Evolutionary conservation across 2,113 vertebrate genomes (phyloP).

Genomic region (Casuarius casuarius): DNA sequence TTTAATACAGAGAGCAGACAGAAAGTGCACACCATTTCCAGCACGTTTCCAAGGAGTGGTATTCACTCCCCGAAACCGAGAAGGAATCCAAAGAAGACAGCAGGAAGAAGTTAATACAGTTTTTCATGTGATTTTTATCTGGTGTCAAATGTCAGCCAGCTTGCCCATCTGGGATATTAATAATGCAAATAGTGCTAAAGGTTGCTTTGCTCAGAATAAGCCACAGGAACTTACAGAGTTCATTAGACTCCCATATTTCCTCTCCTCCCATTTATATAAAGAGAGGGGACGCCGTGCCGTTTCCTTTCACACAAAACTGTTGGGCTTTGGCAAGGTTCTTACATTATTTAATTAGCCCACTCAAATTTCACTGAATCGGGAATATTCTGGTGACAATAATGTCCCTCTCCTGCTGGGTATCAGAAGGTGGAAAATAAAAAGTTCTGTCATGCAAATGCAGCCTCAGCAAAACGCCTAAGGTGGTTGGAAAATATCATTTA

Average conservation of each 20-base stretch:
- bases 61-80: background rate
- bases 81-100: slow-evolving; percentile 31
- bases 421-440: slow-evolving; percentile 60
- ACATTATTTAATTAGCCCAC: slow-evolving; percentile 70
- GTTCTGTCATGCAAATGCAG: slow-evolving; percentile 52
- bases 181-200: slow-evolving; percentile 61
- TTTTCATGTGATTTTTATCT: slow-evolving; percentile 29
- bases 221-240: slow-evolving; percentile 50
- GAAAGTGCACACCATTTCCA: background rate
- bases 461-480: slow-evolving; percentile 47
- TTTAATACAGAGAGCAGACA: background rate
- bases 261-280: slow-evolving; percentile 35
- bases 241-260: slow-evolving; percentile 56
- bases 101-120: slow-evolving; percentile 39
- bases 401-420: slow-evolving; percentile 61
- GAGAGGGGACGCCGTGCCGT: background rate
- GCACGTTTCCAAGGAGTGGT: background rate
- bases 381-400: slow-evolving; percentile 66
- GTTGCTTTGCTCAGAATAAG: slow-evolving; percentile 48
- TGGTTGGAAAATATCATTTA: slow-evolving; percentile 39
- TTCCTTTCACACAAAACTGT: slow-evolving; percentile 47
- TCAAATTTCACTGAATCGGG: slow-evolving; percentile 55
- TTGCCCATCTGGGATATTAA: slow-evolving; percentile 64
- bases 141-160: slow-evolving; percentile 48
- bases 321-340: slow-evolving; percentile 50